These are phyloP conservation scores for Ophion slaviceki DNA, from an alignment of 2,888 invertebrate species.

Conservation along the genomic window DNA sequence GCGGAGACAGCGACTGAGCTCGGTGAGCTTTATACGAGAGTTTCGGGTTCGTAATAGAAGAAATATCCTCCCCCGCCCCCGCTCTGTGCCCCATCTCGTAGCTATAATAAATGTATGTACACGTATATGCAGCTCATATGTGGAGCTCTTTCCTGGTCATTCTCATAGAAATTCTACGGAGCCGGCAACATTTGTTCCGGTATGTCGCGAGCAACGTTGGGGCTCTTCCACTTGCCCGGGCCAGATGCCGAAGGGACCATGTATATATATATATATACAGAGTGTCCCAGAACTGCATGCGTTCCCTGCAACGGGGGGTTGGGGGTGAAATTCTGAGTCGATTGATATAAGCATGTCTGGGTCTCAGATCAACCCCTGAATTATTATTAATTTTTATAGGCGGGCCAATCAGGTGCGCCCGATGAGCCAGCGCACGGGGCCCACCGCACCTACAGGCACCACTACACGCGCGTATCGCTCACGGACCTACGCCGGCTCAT, in stretches of 20 bases:
- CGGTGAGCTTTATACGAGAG: conserved; percentile 37
- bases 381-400: too few relatives aligned
- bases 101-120: conserved; percentile 13
- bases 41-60: conserved; percentile 23
- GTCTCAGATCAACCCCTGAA: too few relatives aligned
- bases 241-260: not conserved
- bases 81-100: conserved; percentile 27
- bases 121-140: conserved; percentile 22
- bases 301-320: too few relatives aligned
- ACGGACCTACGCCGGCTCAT: too few relatives aligned
- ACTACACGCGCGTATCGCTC: too few relatives aligned
- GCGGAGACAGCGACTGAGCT: conserved; percentile 20
- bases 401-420: too few relatives aligned
- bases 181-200: conserved; percentile 69
- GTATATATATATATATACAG: too few relatives aligned
- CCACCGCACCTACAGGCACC: too few relatives aligned
- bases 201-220: conserved; percentile 69
- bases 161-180: conserved; percentile 76
- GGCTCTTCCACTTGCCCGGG: conserved; percentile 17
- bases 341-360: too few relatives aligned
- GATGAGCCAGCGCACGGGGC: too few relatives aligned
- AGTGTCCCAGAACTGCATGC: too few relatives aligned
- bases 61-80: conserved; percentile 21
- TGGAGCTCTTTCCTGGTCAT: conserved; percentile 46
- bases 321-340: too few relatives aligned